Base-by-base conservation (phyloP, 1,140 invertebrate species). In the Drosophila aff. region DNA sequence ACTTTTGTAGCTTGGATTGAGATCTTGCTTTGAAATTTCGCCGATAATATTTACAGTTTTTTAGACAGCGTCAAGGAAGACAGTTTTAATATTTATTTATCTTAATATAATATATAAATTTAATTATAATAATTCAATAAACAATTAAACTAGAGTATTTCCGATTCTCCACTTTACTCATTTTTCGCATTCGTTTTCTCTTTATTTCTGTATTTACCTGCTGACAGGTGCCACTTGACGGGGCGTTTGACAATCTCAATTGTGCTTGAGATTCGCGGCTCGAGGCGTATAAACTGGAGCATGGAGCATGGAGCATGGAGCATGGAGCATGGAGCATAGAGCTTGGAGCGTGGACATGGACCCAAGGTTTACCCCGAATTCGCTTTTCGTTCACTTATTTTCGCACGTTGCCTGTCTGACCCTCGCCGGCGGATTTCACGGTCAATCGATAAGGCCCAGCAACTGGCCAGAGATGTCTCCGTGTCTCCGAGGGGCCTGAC, bases 161-260 rank as follows among this genome's bases (percentile, higher is more conserved):
- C 1, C 3, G 3, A n/a, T 41, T 71, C 49, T 36, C 10, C 0
- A 23, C 3, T n/a, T 28, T 23, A 38, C 36, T n/a, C 18, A 36
- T 52, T 69, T 69, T 53, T 38, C 4, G 40, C 28, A 36, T 46
- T 46, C 43, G 26, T 50, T 49, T 38, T 52, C 44, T 28, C 53
- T 52, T 33, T 28, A 43, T 73, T 73, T 49, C 28, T 18, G 64
- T 47, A 26, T 68, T 72, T 13, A 36, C 67, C 16, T 50, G 68
- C 69, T 33, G 68, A 72, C 69, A 73, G 69, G 69, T 82, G 71
- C 62, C 76, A 79, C 79, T 86, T 82, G 66, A 79, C 76, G 67
- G 71, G 85, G 85, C 86, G 86, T 89, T 89, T 90, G 85, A 89
- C 85, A 89, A 89, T 85, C 74, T 90, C 81, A 85, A 89, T 89